Evolutionary conservation across 2,888 invertebrate species (phyloP).

Genomic region (Marronus borbonicus): DNA sequence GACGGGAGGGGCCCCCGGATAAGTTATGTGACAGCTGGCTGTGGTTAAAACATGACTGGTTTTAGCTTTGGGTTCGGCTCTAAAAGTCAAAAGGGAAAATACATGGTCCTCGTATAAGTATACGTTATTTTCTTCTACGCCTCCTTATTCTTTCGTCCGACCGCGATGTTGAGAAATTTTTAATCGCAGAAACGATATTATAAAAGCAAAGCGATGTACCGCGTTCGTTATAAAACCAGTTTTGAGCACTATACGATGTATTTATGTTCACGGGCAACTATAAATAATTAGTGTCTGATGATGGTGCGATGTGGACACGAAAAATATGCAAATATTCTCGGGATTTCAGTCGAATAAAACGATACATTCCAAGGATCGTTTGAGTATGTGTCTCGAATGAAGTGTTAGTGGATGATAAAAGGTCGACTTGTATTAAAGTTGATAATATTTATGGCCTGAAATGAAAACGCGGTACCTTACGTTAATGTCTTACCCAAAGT

Average conservation of each 20-base stretch:
- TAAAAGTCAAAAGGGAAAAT: slow-evolving; percentile 50
- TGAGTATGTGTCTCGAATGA: slow-evolving; percentile 1
- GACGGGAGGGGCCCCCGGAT: slow-evolving; percentile 60
- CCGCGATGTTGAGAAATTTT: slow-evolving; percentile 48
- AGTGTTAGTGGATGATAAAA: slow-evolving; percentile 13
- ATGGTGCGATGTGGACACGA: background rate
- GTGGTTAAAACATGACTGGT: slow-evolving; percentile 61
- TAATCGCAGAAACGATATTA: slow-evolving; percentile 50
- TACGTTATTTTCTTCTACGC: slow-evolving; percentile 47
- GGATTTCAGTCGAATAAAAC: slow-evolving; percentile 9
- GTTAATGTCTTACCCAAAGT: no score
- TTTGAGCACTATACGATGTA: slow-evolving; percentile 38
- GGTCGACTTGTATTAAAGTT: slow-evolving; percentile 1
- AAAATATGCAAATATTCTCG: slow-evolving; percentile 42
- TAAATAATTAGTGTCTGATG: slow-evolving; percentile 44
- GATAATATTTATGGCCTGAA: background rate
- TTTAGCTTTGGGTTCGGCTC: slow-evolving; percentile 52
- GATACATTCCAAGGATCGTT: background rate
- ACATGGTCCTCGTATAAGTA: slow-evolving; percentile 47
- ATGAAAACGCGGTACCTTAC: no score
- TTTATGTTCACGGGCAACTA: slow-evolving; percentile 37
- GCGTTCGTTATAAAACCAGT: slow-evolving; percentile 45
- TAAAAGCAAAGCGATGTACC: slow-evolving; percentile 49
- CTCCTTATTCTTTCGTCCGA: slow-evolving; percentile 37
- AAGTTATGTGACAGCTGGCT: slow-evolving; percentile 65